These are phyloP conservation scores for Pseudococcus jackbeardsleyi DNA, from an alignment of 2,888 invertebrate species.

Conservation along the genomic window DNA sequence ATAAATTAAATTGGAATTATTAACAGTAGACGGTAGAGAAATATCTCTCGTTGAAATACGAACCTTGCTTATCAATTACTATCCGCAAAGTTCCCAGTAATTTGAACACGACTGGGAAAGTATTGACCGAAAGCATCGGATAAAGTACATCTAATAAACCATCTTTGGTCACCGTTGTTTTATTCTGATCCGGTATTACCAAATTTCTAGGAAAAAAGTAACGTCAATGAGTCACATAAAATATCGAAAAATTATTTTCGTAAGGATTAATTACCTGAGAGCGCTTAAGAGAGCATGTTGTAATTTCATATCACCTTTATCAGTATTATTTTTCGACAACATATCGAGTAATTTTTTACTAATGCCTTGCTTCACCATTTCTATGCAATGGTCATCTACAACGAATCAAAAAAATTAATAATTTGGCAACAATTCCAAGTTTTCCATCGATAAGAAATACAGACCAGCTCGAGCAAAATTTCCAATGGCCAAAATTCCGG, in stretches of 20 bases:
- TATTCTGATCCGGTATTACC: conserved; percentile 82
- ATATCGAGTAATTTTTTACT: conserved; percentile 76
- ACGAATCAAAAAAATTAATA: conserved; percentile 40
- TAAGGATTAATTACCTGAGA: conserved; percentile 70
- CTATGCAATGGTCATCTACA: conserved; percentile 83
- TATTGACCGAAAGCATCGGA: conserved; percentile 78
- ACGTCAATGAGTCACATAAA: background rate
- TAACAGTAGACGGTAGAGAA: background rate
- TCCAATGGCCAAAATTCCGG: conserved; percentile 87
- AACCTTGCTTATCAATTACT: conserved; percentile 87
- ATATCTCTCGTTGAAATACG: conserved; percentile 66
- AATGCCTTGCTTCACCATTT: conserved; percentile 84
- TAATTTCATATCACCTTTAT: conserved; percentile 75
- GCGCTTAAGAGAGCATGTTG: conserved; percentile 85
- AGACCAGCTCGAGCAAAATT: conserved; percentile 86
- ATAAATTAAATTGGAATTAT: background rate
- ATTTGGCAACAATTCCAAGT: background rate
- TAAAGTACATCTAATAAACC: conserved; percentile 82
- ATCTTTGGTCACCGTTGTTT: conserved; percentile 78
- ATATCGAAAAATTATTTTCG: background rate
- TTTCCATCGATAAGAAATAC: background rate
- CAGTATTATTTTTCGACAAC: conserved; percentile 74
- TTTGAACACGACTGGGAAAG: conserved; percentile 85
- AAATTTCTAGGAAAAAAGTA: conserved; percentile 74
- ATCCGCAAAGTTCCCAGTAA: conserved; percentile 87